Evolutionary conservation across 2,888 invertebrate genomes (phyloP).

Genomic region (Scrobipalpa costella): DNA sequence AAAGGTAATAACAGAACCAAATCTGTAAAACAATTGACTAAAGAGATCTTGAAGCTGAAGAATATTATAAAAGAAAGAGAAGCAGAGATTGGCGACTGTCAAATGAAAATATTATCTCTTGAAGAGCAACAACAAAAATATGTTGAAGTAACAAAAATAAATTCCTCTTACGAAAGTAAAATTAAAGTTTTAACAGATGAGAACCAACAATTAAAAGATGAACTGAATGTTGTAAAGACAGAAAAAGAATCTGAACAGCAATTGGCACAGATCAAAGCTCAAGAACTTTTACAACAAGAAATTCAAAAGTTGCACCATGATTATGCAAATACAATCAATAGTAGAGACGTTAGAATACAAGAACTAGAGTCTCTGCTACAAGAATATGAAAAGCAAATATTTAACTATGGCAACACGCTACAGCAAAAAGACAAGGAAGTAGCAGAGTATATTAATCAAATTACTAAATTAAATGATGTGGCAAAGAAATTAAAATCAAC

Average conservation of each 20-base stretch:
- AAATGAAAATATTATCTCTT: constrained; percentile 76
- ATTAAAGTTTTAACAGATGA: constrained; percentile 67
- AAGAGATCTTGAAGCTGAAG: constrained; percentile 76
- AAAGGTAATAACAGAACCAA: constrained; percentile 66
- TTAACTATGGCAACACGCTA: constrained; percentile 63
- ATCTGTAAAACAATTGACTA: constrained; percentile 74
- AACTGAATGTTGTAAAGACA: constrained; percentile 54
- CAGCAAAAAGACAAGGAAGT: constrained; percentile 76
- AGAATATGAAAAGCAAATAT: constrained; percentile 76
- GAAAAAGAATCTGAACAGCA: constrained; percentile 56
- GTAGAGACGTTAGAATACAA: constrained; percentile 70
- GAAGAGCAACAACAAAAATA: constrained; percentile 76
- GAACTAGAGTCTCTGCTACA: constrained; percentile 74
- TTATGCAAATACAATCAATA: constrained; percentile 55
- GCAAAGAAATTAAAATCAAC: constrained; percentile 76
- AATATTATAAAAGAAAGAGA: constrained; percentile 77
- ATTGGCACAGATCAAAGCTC: constrained; percentile 48
- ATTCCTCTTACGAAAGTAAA: constrained; percentile 62
- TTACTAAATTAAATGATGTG: constrained; percentile 77
- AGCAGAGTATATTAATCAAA: constrained; percentile 75
- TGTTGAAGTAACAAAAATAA: constrained; percentile 57
- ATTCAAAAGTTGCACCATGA: constrained; percentile 65
- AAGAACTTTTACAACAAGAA: constrained; percentile 60
- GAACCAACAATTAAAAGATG: constrained; percentile 65
- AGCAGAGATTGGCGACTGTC: constrained; percentile 74